These are phyloP conservation scores for Tyto alba DNA, from an alignment of 2,113 vertebrate genomes.

Conservation along the genomic window DNA sequence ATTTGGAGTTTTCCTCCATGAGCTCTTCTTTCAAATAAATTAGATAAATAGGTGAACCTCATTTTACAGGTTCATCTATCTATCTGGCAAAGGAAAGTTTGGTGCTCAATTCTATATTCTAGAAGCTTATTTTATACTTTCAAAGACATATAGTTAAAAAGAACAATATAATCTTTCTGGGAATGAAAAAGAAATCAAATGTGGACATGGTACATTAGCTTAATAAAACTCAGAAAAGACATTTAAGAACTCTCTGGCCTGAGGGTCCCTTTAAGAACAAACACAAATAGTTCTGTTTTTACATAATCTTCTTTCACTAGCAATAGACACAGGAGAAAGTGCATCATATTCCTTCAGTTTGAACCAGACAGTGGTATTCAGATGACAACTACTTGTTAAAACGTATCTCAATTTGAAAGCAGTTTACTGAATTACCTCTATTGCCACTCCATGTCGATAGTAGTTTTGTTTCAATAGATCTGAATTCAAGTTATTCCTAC, in stretches of 20 bases:
- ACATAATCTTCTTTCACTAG: not conserved
- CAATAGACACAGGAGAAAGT: not conserved
- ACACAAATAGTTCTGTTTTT: not conserved
- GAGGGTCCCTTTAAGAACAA: constrained; percentile 8
- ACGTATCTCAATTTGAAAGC: not conserved
- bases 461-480: not conserved
- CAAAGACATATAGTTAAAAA: not conserved
- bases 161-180: not conserved
- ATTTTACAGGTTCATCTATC: not conserved
- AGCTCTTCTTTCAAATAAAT: not conserved
- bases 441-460: not conserved
- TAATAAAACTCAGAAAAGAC: constrained; percentile 28
- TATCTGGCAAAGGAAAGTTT: not conserved
- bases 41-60: not conserved
- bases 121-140: not conserved
- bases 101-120: not conserved
- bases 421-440: not conserved
- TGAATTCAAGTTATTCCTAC: not conserved
- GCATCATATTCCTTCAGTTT: not conserved
- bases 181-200: constrained; percentile 28
- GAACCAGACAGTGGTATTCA: not conserved
- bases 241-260: not conserved
- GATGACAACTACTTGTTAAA: not conserved
- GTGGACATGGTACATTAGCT: constrained; percentile 33
- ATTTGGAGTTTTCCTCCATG: not conserved